Evolutionary conservation across 2,113 vertebrate genomes (phyloP), one percentile per base, ranked within the genome.

Genomic region (Pangasianodon hypophthalmus): DNA sequence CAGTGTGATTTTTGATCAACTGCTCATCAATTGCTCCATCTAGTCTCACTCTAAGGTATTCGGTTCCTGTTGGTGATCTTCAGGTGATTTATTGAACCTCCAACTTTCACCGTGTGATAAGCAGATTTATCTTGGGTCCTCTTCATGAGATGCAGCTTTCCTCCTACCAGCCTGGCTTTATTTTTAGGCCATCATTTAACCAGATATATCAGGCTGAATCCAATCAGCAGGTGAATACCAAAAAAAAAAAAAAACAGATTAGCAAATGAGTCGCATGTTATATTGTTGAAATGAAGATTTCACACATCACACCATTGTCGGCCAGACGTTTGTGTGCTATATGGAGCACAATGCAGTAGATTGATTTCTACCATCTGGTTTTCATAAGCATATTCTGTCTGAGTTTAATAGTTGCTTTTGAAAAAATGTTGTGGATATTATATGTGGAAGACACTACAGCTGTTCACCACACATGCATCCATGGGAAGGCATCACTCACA

Each of bases 321-420:
- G 32, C 81, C 18, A 62, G 37, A 64, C 1, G 6, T 85, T 64
- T n/a, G 58, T 64, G 21, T 85, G 44, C 62, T 67, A 67, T 50
- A 85, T 50, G 29, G 14, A 69, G 21, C 2, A 85, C 69, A 85
- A 67, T 18, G 48, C 7, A 48, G 7, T 64, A 85, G 41, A 32
- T 85, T 62, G 37, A 4, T 18, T 85, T 67, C 44, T 69, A 50
- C 62, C 84, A 85, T 85, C 84, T 85, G 84, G 37, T 64, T 64
- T 85, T 85, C 58, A 21, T 89, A 60, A 86, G 32, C 37, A n/a
- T 60, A 48, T 90, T 64, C 48, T 64, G 69, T 48, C 16, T 58
- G 21, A n/a, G 52, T 46, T 8, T 48, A 62, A 60, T 85, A 85
- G 46, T 37, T 79, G 75, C 32, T 29, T 82, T 44, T 58, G 48